Evolutionary conservation across 2,113 vertebrate genomes (phyloP).

Genomic region (Antigone vipio): DNA sequence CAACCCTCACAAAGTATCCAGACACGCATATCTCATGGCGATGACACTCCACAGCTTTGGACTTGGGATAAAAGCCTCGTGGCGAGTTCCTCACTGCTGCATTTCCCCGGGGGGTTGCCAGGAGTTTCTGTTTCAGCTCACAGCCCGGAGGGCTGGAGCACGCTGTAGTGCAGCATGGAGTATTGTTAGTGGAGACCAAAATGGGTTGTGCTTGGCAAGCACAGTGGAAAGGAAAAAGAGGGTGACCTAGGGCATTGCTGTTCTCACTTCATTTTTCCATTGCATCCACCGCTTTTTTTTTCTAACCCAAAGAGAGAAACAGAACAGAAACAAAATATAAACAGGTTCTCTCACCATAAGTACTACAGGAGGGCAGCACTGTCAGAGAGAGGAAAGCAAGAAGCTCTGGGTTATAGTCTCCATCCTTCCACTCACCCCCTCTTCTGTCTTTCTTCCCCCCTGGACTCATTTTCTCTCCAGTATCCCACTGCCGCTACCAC

Average conservation of each 20-base stretch:
- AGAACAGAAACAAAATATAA: constrained; percentile 8
- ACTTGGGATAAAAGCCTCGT: background rate
- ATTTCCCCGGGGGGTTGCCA: background rate
- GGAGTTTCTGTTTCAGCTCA: background rate
- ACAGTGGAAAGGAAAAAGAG: constrained; percentile 57
- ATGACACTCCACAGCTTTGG: background rate
- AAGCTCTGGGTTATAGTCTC: background rate
- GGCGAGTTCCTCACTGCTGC: background rate
- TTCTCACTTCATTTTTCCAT: constrained; percentile 68
- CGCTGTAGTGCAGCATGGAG: background rate
- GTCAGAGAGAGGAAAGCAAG: background rate
- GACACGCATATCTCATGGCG: background rate
- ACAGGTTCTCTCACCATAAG: background rate
- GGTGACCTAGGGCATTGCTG: constrained; percentile 43
- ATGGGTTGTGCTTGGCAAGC: constrained; percentile 54
- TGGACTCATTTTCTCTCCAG: background rate
- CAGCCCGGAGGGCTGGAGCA: background rate
- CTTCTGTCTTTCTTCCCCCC: background rate
- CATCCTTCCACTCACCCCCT: background rate
- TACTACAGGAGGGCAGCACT: background rate
- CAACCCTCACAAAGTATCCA: background rate
- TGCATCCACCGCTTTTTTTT: constrained; percentile 2
- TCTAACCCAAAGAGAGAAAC: background rate
- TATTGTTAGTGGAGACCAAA: background rate
- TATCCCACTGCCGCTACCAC: background rate